Conservation (phyloP, 2,113 vertebrate genomes). For the Tichodroma muraria region DNA sequence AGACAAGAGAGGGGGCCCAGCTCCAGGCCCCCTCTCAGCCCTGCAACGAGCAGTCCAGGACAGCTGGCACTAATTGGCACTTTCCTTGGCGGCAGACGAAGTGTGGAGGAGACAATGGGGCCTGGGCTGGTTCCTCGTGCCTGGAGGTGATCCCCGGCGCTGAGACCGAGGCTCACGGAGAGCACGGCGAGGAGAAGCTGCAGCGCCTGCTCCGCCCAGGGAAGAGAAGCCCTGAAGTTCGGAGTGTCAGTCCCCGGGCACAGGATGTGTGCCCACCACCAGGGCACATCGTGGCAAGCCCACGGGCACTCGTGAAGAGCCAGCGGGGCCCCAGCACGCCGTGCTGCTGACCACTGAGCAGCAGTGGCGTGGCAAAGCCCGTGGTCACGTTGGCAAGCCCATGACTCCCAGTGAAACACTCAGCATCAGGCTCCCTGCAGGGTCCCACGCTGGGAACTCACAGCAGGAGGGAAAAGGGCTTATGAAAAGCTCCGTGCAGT, state of each 20-base stretch:
- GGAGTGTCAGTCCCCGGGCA: background rate
- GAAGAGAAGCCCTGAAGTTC: background rate
- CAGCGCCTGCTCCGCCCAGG: rapidly evolving
- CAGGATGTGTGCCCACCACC: background rate
- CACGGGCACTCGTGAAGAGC: rapidly evolving
- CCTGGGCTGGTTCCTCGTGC: background rate
- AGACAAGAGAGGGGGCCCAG: background rate
- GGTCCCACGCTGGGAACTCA: background rate
- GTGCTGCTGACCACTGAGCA: background rate
- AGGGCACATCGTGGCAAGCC: rapidly evolving
- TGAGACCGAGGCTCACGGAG: background rate
- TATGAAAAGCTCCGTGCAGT: background rate
- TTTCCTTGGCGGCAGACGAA: background rate
- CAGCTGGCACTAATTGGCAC: conserved; percentile 37
- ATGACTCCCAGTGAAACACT: background rate
- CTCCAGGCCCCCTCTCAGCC: background rate
- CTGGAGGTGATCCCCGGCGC: background rate
- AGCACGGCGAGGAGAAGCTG: background rate
- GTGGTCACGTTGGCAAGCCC: background rate
- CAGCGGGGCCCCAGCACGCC: rapidly evolving
- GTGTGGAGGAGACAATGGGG: background rate
- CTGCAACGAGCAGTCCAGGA: background rate
- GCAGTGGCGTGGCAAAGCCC: rapidly evolving
- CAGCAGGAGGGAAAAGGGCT: background rate
- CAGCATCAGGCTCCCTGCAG: background rate